Conservation (phyloP, 92 coral and sea anemone genomes). For the Paramuricea clavata region DNA sequence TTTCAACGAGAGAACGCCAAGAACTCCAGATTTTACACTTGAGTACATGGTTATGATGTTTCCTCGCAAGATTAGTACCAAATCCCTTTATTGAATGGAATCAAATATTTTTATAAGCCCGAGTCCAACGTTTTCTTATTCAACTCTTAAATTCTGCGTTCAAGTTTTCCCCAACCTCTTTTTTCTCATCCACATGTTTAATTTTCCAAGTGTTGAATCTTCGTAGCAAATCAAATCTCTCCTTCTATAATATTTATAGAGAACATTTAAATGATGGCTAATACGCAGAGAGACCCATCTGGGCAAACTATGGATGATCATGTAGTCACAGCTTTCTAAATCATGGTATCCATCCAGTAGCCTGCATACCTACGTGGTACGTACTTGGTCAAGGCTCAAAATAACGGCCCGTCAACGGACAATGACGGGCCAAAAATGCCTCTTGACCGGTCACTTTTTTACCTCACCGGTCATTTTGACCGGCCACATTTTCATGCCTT, state of each 20-base stretch:
- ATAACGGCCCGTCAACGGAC: too few relatives aligned
- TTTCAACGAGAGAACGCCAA: conserved; percentile 89
- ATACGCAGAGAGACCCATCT: background rate
- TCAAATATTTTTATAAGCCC: background rate
- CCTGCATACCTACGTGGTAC: too few relatives aligned
- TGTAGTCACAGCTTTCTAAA: too few relatives aligned
- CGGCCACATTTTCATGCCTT: too few relatives aligned
- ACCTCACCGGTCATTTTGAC: too few relatives aligned
- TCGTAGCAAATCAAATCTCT: conserved; percentile 85
- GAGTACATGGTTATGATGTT: conserved; percentile 83
- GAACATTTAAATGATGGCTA: background rate
- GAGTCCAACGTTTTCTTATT: too few relatives aligned
- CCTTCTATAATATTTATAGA: conserved; percentile 63
- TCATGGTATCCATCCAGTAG: too few relatives aligned
- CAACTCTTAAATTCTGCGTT: background rate
- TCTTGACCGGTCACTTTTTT: too few relatives aligned
- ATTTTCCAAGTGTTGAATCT: conserved; percentile 88
- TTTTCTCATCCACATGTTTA: conserved; percentile 88
- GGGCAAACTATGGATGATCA: too few relatives aligned
- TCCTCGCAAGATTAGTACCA: conserved; percentile 85
- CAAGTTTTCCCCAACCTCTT: conserved; percentile 72
- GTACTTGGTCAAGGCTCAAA: too few relatives aligned
- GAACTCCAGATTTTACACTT: conserved; percentile 84
- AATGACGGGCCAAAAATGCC: too few relatives aligned
- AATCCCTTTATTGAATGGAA: conserved; percentile 63